phyloP scores from a whole-genome alignment of 2,888 invertebrate genomes.

The Laothoe populi region DNA sequence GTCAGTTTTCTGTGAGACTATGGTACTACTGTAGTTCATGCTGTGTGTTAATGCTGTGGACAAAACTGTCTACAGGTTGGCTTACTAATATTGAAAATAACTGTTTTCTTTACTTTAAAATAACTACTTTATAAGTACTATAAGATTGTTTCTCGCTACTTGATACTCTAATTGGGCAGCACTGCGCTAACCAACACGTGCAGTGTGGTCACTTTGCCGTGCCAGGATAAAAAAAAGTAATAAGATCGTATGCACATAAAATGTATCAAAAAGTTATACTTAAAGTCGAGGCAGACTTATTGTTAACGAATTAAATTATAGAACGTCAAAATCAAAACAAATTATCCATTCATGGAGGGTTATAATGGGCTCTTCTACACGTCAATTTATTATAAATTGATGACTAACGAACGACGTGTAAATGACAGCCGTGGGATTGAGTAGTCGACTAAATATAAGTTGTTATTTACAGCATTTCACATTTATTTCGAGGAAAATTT shows the following conservation, averaged over 20 bases:
- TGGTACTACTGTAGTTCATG: too few relatives aligned
- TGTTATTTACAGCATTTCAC: slow-evolving; percentile 22
- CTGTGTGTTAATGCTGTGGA: too few relatives aligned
- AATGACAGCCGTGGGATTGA: slow-evolving; percentile 41
- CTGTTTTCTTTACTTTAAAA: too few relatives aligned
- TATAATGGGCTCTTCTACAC: slow-evolving; percentile 39
- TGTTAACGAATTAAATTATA: slow-evolving; percentile 12
- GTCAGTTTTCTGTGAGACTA: too few relatives aligned
- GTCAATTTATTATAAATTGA: slow-evolving; percentile 47
- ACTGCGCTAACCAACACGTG: too few relatives aligned
- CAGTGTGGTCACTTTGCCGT: too few relatives aligned
- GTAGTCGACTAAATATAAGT: slow-evolving; percentile 30
- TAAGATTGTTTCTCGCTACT: too few relatives aligned
- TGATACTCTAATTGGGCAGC: too few relatives aligned
- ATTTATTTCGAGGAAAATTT: slow-evolving; percentile 21
- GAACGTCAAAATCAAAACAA: slow-evolving; percentile 31
- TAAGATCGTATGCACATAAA: not conserved
- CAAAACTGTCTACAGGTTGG: too few relatives aligned
- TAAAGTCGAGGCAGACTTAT: too few relatives aligned
- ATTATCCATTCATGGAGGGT: slow-evolving; percentile 35
- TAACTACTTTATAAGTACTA: too few relatives aligned
- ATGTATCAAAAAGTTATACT: not conserved
- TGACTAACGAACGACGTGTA: slow-evolving; percentile 41
- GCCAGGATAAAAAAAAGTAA: not conserved
- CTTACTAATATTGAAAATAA: too few relatives aligned